Conservation (phyloP, 2,888 invertebrate species). For the Cheilosia urbana region DNA sequence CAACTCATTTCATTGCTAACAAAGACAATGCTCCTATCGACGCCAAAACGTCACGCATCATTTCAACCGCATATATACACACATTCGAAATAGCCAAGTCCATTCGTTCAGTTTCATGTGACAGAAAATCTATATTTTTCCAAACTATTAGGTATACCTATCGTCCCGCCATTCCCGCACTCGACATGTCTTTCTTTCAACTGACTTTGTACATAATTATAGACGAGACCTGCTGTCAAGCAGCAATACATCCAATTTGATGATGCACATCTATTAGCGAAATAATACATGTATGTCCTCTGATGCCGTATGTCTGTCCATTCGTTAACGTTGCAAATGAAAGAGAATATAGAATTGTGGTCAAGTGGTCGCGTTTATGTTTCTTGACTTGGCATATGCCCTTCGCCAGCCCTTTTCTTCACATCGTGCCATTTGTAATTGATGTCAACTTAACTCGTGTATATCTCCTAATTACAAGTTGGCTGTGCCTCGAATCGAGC, state of each 20-base stretch:
- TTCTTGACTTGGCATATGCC: conserved; percentile 43
- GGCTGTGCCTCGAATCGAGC: conserved; percentile 54
- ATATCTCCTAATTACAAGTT: conserved; percentile 74
- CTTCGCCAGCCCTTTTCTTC: conserved; percentile 25
- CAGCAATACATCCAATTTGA: conserved; percentile 69
- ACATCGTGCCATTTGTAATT: conserved; percentile 58
- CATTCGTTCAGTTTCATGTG: not conserved
- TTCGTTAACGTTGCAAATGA: not conserved
- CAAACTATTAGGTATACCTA: conserved; percentile 1
- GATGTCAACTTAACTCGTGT: conserved; percentile 70
- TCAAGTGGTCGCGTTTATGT: conserved; percentile 51
- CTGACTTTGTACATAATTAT: conserved; percentile 68
- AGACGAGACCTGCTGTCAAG: conserved; percentile 67
- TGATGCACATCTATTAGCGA: conserved; percentile 72
- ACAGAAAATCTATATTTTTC: conserved; percentile 51
- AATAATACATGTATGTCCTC: conserved; percentile 42
- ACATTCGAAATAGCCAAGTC: not conserved
- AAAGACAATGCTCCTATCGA: not conserved
- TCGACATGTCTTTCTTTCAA: conserved; percentile 54
- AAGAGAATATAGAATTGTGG: conserved; percentile 51
- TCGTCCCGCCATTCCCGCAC: conserved; percentile 7
- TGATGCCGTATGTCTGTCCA: conserved; percentile 22
- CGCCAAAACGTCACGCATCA: not conserved
- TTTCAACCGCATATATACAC: not conserved
- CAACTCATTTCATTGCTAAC: not conserved